Conservation (phyloP, 2,888 invertebrate species). For the Diaphora mendica region DNA sequence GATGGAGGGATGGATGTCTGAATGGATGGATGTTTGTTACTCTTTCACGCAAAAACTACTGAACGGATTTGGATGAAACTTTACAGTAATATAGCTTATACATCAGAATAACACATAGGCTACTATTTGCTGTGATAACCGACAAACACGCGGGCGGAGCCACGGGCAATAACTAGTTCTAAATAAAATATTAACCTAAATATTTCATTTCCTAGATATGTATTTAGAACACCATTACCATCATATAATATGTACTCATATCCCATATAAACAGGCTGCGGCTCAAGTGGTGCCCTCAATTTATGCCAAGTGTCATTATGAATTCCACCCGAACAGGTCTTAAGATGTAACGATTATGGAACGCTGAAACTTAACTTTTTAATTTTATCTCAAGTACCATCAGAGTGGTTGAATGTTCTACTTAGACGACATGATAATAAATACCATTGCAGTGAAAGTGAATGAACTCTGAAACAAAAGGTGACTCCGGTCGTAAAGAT, state of each 20-base stretch:
- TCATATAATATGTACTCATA: conserved; percentile 35
- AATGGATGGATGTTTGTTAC: no score
- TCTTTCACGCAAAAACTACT: no score
- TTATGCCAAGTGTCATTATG: conserved; percentile 76
- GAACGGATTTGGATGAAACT: no score
- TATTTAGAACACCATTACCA: conserved; percentile 19
- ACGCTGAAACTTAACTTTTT: conserved; percentile 63
- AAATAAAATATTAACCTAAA: conserved; percentile 31
- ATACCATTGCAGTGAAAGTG: conserved; percentile 27
- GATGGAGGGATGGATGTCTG: no score
- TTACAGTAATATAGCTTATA: no score
- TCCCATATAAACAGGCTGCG: conserved; percentile 43
- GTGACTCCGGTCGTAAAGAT: conserved; percentile 43
- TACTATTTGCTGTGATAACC: no score
- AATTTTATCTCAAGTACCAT: conserved; percentile 51
- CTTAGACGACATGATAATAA: conserved; percentile 36
- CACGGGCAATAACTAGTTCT: no score
- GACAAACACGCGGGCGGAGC: no score
- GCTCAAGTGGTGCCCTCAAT: conserved; percentile 56
- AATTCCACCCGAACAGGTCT: conserved; percentile 59
- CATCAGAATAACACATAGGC: no score
- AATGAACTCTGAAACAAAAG: conserved; percentile 44
- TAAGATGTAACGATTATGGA: conserved; percentile 65
- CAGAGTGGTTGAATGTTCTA: conserved; percentile 45
- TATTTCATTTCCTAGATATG: conserved; percentile 29